Evolutionary conservation across 2,113 vertebrate genomes (phyloP).

Genomic region (Crotalus helleri): DNA sequence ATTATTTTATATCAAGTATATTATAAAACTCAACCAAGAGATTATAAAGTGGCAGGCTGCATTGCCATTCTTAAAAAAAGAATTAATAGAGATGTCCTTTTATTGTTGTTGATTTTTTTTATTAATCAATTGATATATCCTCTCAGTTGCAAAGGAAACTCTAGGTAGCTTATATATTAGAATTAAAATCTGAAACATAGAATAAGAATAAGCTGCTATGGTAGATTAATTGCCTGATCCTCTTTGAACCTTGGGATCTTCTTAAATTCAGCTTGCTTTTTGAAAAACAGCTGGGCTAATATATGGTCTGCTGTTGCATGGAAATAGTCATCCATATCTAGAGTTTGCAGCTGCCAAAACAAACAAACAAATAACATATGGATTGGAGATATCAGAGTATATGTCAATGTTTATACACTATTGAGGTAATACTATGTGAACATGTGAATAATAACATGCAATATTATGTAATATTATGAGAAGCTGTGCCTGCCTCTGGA

Average conservation of each 20-base stretch:
- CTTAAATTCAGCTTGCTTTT: conserved; percentile 68
- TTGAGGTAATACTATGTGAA: background rate
- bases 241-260: conserved; percentile 57
- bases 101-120: background rate
- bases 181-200: background rate
- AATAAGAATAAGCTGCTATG: background rate
- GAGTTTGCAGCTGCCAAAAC: conserved; percentile 60
- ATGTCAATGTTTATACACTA: background rate
- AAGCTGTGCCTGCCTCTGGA: background rate
- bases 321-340: conserved; percentile 67
- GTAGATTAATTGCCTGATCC: conserved; percentile 52
- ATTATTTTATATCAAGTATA: background rate
- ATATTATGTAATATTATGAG: background rate
- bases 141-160: background rate
- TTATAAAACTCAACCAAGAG: background rate
- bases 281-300: conserved; percentile 69
- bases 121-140: background rate
- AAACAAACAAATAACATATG: background rate
- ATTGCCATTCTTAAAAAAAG: background rate
- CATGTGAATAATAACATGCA: background rate
- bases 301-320: conserved; percentile 62
- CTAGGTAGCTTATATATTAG: background rate
- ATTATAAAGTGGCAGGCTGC: background rate
- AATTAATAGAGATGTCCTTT: rapidly evolving
- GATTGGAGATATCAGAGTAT: rapidly evolving